A percentile compares a stretch with the other conserved stretches of the same genome.
Evolutionary conservation across 2,113 vertebrate genomes (phyloP).

Genomic region (Rhinolophus ferrumequinum): DNA sequence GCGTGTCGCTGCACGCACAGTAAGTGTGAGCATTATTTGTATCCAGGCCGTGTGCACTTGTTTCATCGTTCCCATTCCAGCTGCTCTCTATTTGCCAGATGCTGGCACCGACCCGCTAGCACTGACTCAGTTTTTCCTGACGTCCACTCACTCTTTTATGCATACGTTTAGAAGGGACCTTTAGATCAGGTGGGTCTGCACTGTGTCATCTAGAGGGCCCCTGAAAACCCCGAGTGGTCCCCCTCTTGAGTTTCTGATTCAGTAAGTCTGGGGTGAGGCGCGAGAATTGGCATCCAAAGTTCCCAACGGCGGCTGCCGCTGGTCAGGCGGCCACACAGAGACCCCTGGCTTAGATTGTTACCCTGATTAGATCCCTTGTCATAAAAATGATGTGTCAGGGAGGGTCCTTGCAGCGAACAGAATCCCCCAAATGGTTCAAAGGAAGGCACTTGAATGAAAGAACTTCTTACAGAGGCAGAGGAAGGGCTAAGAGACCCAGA

Average conservation of each 20-base stretch:
- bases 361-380: not conserved
- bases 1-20: fast-evolving
- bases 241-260: not conserved
- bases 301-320: no score
- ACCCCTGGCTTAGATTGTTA: not conserved
- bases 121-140: not conserved
- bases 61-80: not conserved
- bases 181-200: not conserved
- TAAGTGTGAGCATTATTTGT: fast-evolving
- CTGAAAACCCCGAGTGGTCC: not conserved
- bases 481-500: not conserved
- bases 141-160: not conserved
- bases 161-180: fast-evolving
- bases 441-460: not conserved
- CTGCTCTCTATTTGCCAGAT: not conserved
- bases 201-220: not conserved
- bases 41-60: fast-evolving
- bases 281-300: not conserved
- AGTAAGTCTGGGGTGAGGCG: not conserved
- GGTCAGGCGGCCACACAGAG: not conserved
- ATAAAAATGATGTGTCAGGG: not conserved
- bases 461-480: not conserved
- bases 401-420: not conserved
- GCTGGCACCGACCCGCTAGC: fast-evolving
- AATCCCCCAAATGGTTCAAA: not conserved